Base-by-base conservation (phyloP, 2,888 invertebrate genomes). In the Dicranocentrus wangi region DNA sequence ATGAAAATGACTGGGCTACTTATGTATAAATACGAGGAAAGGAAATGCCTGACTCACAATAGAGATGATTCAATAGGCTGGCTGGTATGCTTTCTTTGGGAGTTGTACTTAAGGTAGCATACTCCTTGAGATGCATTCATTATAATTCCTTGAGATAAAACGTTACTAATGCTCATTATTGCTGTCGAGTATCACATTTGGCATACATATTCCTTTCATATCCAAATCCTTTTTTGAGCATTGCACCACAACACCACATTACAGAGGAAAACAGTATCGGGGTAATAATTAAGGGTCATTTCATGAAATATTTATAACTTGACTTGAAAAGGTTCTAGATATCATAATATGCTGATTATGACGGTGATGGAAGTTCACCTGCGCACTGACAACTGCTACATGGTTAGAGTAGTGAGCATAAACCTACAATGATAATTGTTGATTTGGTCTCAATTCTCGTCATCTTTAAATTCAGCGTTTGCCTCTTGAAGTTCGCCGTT, bases 291-390 rank as follows among this genome's bases (percentile, higher is more conserved):
- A 86, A 83, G 85, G 84, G 86, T 84, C 83, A 86, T 86, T 86
- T 86, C 85, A 86, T 86, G 86, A 86, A 86, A 86, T 86, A 86
- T 86, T 84, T 84, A 86, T 86, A 85, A 82, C 77, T 75, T 79
- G 32, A 53, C 78, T 80, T 58, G 66, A 63, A 66, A 70, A 77
- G 69, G 69, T 58, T 68, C 47, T 65, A 61, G 66, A 75, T 55
- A 69, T 63, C 27, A 61, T 66, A 53, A 60, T 68, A 69, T 15
- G 21, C 55, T 27, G 43, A 63, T 71, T 71, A 78, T 71, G 71
- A 25, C 51, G 32, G 47, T 15, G 28, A 55, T 55, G 19, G 23
- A 55, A 55, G 55, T 55, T 23, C 63, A 42, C 19, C 1, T 39
- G 23, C 15, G n/a, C n/a, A n/a, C n/a, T n/a, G n/a, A n/a, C n/a